phyloP scores from a whole-genome alignment of 2,113 vertebrate species.

The Pardalotus punctatus region DNA sequence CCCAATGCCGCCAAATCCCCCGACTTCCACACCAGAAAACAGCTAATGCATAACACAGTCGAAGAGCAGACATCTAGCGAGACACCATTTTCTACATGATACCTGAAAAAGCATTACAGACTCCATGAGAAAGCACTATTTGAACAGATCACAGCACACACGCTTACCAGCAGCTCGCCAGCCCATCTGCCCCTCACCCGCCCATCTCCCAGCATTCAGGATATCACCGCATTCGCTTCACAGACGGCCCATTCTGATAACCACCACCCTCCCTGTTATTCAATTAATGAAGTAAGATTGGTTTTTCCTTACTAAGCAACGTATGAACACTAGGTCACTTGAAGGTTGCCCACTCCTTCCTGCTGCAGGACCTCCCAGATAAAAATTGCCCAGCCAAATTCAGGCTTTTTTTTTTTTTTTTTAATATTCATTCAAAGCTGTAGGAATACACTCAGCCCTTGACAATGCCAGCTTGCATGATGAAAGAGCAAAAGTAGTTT shows the following conservation, averaged over 20 bases:
- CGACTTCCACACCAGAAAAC: not conserved
- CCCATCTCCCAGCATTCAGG: not conserved
- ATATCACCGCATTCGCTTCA: not conserved
- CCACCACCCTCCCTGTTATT: not conserved
- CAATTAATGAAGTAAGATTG: conserved; percentile 35
- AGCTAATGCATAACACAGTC: not conserved
- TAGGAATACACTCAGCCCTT: conserved; percentile 74
- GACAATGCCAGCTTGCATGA: conserved; percentile 78
- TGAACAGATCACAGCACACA: not conserved
- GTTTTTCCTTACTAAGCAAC: conserved; percentile 16
- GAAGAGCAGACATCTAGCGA: not conserved
- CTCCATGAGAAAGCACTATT: not conserved
- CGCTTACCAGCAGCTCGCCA: conserved; percentile 62
- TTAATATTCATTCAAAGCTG: conserved; percentile 62
- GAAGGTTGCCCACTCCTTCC: conserved; percentile 34
- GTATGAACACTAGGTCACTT: conserved; percentile 14
- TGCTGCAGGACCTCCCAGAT: conserved; percentile 37
- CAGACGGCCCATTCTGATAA: not conserved
- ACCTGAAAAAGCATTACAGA: not conserved
- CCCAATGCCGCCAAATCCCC: not conserved
- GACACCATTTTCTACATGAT: conserved; percentile 12
- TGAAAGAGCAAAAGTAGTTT: conserved; percentile 84
- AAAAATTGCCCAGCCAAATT: conserved; percentile 55
- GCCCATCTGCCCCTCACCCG: conserved; percentile 48
- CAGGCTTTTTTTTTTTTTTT: not conserved